These are phyloP conservation scores for Fundulus diaphanus DNA, from an alignment of 2,797 vertebrate species.

Conservation along the genomic window DNA sequence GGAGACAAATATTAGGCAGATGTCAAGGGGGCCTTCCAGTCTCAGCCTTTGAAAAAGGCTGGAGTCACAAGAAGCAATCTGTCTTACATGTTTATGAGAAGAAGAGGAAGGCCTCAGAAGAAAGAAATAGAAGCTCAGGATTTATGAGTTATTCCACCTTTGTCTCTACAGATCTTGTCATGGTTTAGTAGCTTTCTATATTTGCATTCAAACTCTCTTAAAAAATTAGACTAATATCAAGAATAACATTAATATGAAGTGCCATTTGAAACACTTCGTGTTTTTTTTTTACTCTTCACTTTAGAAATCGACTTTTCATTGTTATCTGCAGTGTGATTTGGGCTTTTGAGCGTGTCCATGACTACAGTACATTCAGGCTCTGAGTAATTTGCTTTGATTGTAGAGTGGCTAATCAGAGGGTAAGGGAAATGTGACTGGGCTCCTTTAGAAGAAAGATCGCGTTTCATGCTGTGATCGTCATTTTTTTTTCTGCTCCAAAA, in stretches of 20 bases:
- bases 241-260: constrained; percentile 29
- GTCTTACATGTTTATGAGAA: too few relatives aligned
- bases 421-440: constrained; percentile 39
- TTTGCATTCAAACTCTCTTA: neutral
- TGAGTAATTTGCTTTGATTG: constrained; percentile 62
- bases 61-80: too few relatives aligned
- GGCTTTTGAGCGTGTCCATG: constrained; percentile 37
- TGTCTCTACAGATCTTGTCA: neutral
- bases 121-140: too few relatives aligned
- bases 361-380: constrained; percentile 34
- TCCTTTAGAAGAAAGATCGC: constrained; percentile 35
- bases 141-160: constrained; percentile 14
- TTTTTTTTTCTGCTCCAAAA: constrained; percentile 40
- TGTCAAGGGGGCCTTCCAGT: neutral
- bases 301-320: constrained; percentile 27
- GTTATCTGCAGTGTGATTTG: constrained; percentile 22
- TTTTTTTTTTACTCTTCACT: constrained; percentile 12
- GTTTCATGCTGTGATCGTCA: constrained; percentile 49
- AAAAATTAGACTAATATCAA: constrained; percentile 30
- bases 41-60: too few relatives aligned
- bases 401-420: constrained; percentile 48
- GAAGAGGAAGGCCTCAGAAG: too few relatives aligned
- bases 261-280: constrained; percentile 45
- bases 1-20: too few relatives aligned
- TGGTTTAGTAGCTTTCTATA: neutral